Percentiles rank a stretch among this genome's conserved stretches.
These are phyloP conservation scores for Pseudotriccus pelzelni DNA, from an alignment of 2,797 vertebrate species.

Conservation along the genomic window DNA sequence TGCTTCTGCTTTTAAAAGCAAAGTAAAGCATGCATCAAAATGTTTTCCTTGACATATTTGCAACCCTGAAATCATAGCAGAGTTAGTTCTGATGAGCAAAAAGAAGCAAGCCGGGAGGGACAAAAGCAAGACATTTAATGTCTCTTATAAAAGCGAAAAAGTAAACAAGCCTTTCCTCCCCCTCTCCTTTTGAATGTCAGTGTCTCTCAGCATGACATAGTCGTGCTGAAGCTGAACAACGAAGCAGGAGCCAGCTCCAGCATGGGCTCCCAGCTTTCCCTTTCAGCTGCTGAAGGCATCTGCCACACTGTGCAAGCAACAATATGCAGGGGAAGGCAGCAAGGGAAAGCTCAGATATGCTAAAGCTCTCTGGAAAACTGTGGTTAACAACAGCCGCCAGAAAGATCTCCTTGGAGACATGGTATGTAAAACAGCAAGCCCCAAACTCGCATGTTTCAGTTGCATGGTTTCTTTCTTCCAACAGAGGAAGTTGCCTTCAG, in stretches of 20 bases:
- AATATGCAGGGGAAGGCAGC: not conserved
- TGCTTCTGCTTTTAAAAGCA: not conserved
- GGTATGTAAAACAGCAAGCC: not conserved
- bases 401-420: not conserved
- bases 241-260: not conserved
- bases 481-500: not conserved
- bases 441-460: not conserved
- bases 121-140: not conserved
- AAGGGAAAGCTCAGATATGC: not conserved
- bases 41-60: not conserved
- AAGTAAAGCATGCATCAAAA: not conserved
- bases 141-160: not conserved
- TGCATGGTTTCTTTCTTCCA: not conserved
- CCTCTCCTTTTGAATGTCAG: not conserved
- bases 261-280: not conserved
- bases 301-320: not conserved
- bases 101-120: not conserved
- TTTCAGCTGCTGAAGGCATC: accelerated
- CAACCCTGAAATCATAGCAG: not conserved
- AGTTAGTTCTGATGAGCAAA: not conserved
- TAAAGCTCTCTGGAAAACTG: not conserved
- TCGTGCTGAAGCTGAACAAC: accelerated
- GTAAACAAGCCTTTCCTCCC: not conserved
- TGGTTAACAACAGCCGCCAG: not conserved
- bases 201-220: not conserved